phyloP scores from a whole-genome alignment of 2,113 vertebrate genomes.

The Hiodon alosoides region DNA sequence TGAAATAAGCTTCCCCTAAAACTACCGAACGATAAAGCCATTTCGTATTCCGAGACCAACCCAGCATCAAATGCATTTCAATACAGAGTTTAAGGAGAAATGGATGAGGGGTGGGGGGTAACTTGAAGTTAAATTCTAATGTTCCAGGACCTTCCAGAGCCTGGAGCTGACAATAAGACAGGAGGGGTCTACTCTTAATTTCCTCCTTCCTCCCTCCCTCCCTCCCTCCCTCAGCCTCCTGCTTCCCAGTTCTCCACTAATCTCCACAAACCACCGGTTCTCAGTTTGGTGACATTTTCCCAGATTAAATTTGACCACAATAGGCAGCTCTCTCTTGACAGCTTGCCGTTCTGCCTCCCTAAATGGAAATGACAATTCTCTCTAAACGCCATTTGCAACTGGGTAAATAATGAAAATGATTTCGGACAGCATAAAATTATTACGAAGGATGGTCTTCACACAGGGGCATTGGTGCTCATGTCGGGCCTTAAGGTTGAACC shows the following conservation, averaged over 20 bases:
- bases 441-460: constrained; percentile 42
- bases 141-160: too few relatives aligned
- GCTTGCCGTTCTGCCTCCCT: constrained; percentile 50
- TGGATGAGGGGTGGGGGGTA: too few relatives aligned
- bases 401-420: constrained; percentile 61
- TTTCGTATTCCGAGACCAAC: too few relatives aligned
- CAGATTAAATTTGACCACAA: constrained; percentile 77
- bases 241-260: constrained; percentile 1
- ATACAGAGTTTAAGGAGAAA: too few relatives aligned
- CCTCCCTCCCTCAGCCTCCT: background rate
- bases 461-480: constrained; percentile 30
- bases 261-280: constrained; percentile 27
- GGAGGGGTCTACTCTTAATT: background rate
- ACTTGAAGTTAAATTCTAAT: too few relatives aligned
- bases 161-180: background rate
- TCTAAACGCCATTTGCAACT: constrained; percentile 50
- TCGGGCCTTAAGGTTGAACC: background rate
- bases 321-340: constrained; percentile 59
- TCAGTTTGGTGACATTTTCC: constrained; percentile 60
- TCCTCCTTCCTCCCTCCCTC: background rate
- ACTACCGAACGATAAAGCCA: too few relatives aligned
- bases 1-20: too few relatives aligned
- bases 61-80: too few relatives aligned
- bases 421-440: constrained; percentile 48
- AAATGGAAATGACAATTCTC: constrained; percentile 84